phyloP scores from a whole-genome alignment of 1,140 invertebrate genomes.

The Tetranychus cinnabarinus region DNA sequence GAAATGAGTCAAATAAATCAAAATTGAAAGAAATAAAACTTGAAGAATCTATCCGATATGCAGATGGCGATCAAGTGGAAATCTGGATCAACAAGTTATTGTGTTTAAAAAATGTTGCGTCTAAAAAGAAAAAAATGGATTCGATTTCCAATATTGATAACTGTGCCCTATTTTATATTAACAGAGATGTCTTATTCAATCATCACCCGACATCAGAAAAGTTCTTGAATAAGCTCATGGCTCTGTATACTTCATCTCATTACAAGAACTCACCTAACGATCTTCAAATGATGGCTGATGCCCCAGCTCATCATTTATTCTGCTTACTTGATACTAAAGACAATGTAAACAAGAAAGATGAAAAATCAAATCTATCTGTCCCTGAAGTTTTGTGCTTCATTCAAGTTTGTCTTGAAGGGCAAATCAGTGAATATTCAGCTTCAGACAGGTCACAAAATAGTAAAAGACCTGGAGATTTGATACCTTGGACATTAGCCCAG shows the following conservation, averaged over 20 bases:
- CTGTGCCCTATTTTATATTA: conserved; percentile 53
- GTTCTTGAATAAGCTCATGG: conserved; percentile 74
- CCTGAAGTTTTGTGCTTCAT: conserved; percentile 59
- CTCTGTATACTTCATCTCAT: conserved; percentile 87
- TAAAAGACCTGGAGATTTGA: conserved; percentile 78
- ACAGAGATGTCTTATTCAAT: conserved; percentile 80
- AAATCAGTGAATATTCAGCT: conserved; percentile 59
- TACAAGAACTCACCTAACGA: conserved; percentile 99
- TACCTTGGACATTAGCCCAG: conserved; percentile 92
- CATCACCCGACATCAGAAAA: conserved; percentile 85
- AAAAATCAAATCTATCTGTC: conserved; percentile 18
- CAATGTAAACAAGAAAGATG: conserved; percentile 3
- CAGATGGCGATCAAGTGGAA: conserved; percentile 63
- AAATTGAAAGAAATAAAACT: conserved; percentile 30
- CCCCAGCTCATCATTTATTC: conserved; percentile 91
- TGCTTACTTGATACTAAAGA: conserved; percentile 38
- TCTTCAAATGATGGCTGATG: conserved; percentile 93
- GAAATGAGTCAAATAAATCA: conserved; percentile 27
- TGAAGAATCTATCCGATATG: conserved; percentile 87
- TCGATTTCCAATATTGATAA: conserved; percentile 29
- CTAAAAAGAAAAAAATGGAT: too few relatives aligned
- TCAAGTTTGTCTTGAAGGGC: conserved; percentile 76
- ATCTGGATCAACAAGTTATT: conserved; percentile 71
- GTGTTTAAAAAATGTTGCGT: conserved; percentile 42
- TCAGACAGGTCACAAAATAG: conserved; percentile 52